Evolutionary conservation across 2,797 vertebrate species (phyloP).

Genomic region (Psittacula derbiana): DNA sequence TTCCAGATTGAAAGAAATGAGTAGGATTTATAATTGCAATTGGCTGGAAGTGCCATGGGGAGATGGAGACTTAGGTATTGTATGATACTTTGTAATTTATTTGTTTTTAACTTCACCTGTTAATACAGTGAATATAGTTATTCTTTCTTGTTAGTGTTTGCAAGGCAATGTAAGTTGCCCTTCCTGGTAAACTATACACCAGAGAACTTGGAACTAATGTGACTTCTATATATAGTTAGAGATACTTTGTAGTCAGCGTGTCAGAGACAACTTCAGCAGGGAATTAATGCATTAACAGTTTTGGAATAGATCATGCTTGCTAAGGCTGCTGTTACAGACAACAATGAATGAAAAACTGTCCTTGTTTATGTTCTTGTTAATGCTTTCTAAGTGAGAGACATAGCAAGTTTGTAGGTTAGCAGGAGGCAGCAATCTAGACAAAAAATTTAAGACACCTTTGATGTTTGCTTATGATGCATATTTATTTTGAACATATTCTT

Average conservation of each 20-base stretch:
- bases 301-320: not conserved
- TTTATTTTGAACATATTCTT: not conserved
- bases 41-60: slow-evolving; percentile 91
- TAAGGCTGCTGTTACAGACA: not conserved
- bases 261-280: not conserved
- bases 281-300: slow-evolving; percentile 23
- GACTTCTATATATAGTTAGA: slow-evolving; percentile 67
- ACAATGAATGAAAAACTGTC: not conserved
- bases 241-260: not conserved
- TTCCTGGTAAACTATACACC: slow-evolving; percentile 26
- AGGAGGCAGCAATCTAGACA: not conserved
- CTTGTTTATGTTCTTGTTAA: not conserved
- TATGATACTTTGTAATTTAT: slow-evolving; percentile 17
- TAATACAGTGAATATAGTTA: not conserved
- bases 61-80: slow-evolving; percentile 92
- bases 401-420: not conserved
- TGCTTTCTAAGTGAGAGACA: not conserved
- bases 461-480: not conserved
- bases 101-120: not conserved
- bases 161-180: not conserved
- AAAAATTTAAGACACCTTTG: not conserved
- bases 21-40: slow-evolving; percentile 80
- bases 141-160: slow-evolving; percentile 33
- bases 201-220: slow-evolving; percentile 50
- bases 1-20: slow-evolving; percentile 77